These are phyloP conservation scores for Sitobion miscanthi DNA, from an alignment of 1,140 invertebrate genomes.

Conservation along the genomic window DNA sequence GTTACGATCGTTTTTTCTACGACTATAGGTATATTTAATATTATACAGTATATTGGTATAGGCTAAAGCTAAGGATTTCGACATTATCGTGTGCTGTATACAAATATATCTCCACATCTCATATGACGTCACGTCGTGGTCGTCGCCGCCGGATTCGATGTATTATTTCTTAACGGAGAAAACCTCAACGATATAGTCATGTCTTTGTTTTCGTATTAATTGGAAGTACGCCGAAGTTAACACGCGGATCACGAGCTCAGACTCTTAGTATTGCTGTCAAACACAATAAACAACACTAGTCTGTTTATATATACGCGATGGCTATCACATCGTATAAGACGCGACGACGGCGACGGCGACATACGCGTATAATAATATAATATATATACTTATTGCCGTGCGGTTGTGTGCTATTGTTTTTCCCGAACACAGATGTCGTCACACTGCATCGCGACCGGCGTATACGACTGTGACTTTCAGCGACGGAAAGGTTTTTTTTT, in stretches of 20 bases:
- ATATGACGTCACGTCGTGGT: background rate
- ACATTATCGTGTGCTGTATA: background rate
- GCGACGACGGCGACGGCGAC: background rate
- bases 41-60: background rate
- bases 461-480: background rate
- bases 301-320: background rate
- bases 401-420: constrained; percentile 31
- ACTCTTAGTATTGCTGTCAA: constrained; percentile 19
- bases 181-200: background rate
- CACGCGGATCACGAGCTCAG: constrained; percentile 42
- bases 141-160: background rate
- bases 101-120: background rate
- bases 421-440: constrained; percentile 8
- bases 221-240: constrained; percentile 29
- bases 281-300: constrained; percentile 46
- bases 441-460: background rate
- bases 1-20: background rate
- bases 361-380: background rate
- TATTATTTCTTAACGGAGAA: background rate
- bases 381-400: background rate
- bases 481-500: constrained; percentile 31
- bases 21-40: too few species aligned
- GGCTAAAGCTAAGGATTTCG: background rate
- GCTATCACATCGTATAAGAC: constrained; percentile 28
- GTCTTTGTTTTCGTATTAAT: constrained; percentile 22